Conservation (phyloP, 2,113 vertebrate genomes). For the Xiphophorus maculatus region DNA sequence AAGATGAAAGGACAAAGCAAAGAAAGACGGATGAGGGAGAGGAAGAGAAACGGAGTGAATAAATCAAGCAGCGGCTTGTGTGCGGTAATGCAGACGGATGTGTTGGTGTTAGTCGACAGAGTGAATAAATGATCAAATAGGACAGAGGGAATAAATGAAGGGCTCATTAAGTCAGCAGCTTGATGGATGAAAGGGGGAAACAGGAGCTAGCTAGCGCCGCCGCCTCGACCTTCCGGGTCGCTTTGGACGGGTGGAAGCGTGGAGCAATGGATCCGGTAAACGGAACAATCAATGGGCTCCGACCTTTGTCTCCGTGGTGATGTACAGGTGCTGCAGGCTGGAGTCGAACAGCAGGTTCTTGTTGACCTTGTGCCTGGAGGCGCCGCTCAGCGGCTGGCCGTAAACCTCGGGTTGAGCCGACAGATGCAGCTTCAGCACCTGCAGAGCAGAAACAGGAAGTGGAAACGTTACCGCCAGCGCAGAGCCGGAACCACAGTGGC, state of each 20-base stretch:
- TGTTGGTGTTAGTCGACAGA: background rate
- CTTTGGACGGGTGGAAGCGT: background rate
- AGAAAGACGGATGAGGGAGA: conserved; percentile 49
- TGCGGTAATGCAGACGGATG: conserved; percentile 61
- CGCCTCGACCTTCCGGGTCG: conserved; percentile 36
- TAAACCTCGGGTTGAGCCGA: conserved; percentile 75
- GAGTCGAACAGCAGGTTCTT: conserved; percentile 87
- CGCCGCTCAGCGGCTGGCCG: conserved; percentile 75
- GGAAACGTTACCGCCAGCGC: too few species aligned
- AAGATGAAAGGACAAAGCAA: conserved; percentile 60
- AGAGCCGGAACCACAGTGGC: too few species aligned
- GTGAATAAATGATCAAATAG: conserved; percentile 64
- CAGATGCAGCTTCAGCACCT: conserved; percentile 85
- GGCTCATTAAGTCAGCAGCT: conserved; percentile 23
- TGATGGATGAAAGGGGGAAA: conserved; percentile 33
- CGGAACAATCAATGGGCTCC: conserved; percentile 46
- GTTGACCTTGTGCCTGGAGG: conserved; percentile 85
- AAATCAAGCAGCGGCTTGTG: conserved; percentile 56
- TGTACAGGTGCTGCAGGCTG: conserved; percentile 82
- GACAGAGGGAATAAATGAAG: conserved; percentile 40
- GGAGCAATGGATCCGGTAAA: conserved; percentile 24
- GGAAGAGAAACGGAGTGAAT: conserved; percentile 14
- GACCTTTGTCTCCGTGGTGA: conserved; percentile 93
- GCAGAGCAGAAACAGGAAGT: background rate
- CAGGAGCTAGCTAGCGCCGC: conserved; percentile 6